phyloP scores from a whole-genome alignment of 2,113 vertebrate genomes.

The Meriones unguiculatus region DNA sequence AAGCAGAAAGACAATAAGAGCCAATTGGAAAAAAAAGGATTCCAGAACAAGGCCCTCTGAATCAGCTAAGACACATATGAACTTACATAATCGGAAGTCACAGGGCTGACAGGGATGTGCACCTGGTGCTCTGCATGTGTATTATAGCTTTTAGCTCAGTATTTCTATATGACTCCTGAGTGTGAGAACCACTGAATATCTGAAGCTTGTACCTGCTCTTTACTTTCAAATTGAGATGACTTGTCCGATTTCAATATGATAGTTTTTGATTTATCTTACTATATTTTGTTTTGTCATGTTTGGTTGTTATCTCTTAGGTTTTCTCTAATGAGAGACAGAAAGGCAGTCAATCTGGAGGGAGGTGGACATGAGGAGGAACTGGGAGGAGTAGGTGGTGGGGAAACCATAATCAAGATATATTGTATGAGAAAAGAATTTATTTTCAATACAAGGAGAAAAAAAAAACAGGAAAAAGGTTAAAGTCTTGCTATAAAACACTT shows the following conservation, averaged over 20 bases:
- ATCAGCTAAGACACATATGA: neutral
- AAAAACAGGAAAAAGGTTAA: neutral
- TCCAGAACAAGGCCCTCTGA: neutral
- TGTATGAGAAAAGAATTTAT: neutral
- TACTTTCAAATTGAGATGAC: neutral
- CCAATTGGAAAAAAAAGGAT: neutral
- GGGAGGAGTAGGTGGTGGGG: too few species aligned
- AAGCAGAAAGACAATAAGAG: neutral
- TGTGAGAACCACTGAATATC: neutral
- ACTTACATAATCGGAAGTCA: neutral
- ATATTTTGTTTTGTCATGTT: neutral
- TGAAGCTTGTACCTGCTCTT: neutral
- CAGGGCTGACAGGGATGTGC: neutral
- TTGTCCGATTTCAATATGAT: neutral
- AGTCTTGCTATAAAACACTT: slow-evolving; percentile 31
- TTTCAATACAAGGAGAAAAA: neutral
- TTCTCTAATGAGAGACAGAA: neutral
- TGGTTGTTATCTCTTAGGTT: neutral
- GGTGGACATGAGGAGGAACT: neutral
- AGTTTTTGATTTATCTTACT: neutral
- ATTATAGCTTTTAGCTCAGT: neutral
- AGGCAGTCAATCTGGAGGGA: neutral
- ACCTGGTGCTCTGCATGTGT: neutral
- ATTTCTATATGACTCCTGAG: neutral
- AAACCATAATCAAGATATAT: neutral